Evolutionary conservation across 2,113 vertebrate genomes (phyloP).

Genomic region (Chamaea fasciata): DNA sequence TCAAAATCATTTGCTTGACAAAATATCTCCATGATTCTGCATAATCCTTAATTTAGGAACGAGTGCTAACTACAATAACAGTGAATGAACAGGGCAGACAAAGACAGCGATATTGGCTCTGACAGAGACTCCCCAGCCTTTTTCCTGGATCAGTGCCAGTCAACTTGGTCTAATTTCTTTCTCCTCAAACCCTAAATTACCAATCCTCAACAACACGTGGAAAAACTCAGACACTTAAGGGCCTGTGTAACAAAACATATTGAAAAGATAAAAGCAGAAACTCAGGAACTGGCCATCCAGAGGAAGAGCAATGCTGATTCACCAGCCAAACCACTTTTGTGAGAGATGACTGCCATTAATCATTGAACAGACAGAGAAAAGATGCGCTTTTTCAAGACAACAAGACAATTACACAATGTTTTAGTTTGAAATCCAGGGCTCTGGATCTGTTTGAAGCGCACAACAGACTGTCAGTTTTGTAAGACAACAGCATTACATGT

Average conservation of each 20-base stretch:
- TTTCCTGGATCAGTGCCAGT: not conserved
- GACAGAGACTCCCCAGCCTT: not conserved
- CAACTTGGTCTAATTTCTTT: not conserved
- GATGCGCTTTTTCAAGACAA: not conserved
- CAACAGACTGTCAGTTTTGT: not conserved
- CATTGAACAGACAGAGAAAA: not conserved
- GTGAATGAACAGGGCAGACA: not conserved
- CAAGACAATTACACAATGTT: not conserved
- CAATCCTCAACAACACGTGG: not conserved
- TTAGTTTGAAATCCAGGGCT: not conserved
- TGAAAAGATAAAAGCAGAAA: not conserved
- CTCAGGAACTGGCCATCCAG: not conserved
- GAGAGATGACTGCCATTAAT: not conserved
- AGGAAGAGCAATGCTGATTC: not conserved
- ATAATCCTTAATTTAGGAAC: not conserved
- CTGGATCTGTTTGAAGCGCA: not conserved
- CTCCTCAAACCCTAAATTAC: not conserved
- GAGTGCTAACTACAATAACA: not conserved
- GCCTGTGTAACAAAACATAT: not conserved
- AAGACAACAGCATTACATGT: accelerated
- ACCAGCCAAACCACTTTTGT: not conserved
- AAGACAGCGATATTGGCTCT: not conserved
- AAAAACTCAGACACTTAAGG: not conserved
- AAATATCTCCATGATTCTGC: not conserved
- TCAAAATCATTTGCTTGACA: not conserved